These are phyloP conservation scores for Pseudomyrmex cubaensis DNA, from an alignment of 1,140 invertebrate species.

Conservation along the genomic window DNA sequence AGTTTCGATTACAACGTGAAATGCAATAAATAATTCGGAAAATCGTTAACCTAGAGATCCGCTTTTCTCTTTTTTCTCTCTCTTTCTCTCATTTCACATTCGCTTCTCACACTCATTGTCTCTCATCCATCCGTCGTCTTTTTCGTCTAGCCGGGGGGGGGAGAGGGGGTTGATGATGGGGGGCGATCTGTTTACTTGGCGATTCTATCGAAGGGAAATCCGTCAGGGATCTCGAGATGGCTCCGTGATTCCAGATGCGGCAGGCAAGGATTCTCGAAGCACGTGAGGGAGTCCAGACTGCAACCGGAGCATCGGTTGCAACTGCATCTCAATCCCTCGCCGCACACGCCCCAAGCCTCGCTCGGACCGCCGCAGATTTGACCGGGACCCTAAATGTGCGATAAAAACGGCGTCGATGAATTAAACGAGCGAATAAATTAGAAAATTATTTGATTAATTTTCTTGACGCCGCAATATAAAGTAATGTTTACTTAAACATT, in stretches of 20 bases:
- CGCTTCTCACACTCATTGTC: neutral
- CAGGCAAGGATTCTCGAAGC: slow-evolving; percentile 74
- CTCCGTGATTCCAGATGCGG: slow-evolving; percentile 46
- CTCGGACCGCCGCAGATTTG: slow-evolving; percentile 84
- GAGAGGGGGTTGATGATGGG: neutral
- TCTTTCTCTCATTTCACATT: slow-evolving; percentile 18
- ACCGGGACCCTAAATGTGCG: slow-evolving; percentile 83
- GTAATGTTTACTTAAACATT: no score
- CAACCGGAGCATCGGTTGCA: slow-evolving; percentile 85
- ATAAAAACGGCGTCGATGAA: slow-evolving; percentile 10
- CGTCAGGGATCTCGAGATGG: slow-evolving; percentile 19
- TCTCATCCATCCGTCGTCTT: slow-evolving; percentile 1
- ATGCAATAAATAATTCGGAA: slow-evolving; percentile 62
- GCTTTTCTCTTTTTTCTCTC: neutral
- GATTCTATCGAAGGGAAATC: slow-evolving; percentile 44
- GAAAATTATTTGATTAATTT: no score
- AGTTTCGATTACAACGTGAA: slow-evolving; percentile 47
- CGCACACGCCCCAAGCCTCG: slow-evolving; percentile 83
- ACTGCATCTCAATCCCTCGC: slow-evolving; percentile 85
- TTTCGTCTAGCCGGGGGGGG: neutral
- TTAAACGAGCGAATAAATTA: neutral
- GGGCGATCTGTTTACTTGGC: slow-evolving; percentile 42
- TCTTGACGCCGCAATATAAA: no score
- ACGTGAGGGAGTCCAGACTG: slow-evolving; percentile 81
- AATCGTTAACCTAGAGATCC: slow-evolving; percentile 34